Evolutionary conservation across 2,888 invertebrate genomes (phyloP), one percentile per base, ranked within the genome.

Genomic region (Drosophila diplacantha): DNA sequence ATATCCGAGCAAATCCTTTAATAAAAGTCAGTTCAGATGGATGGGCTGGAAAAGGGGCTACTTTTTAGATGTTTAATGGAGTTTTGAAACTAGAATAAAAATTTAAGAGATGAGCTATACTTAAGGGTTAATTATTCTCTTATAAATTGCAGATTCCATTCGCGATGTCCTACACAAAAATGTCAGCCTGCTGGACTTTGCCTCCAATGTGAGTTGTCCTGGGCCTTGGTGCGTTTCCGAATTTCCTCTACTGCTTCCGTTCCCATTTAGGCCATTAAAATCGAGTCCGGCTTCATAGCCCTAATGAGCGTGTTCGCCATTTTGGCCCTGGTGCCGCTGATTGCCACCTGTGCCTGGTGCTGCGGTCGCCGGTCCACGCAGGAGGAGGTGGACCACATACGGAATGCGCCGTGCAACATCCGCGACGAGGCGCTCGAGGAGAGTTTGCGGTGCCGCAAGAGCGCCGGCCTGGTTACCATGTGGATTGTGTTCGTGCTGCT

Each of bases 261-360:
- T 8, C 24, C 22, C 37, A 18, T 12, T 22, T 22, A 94, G 94
- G 91, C 93, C 49, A 90, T 93, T 79, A 92, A 92, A 88, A 90
- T 93, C 83, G 93, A 94, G 85, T 92, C 92, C 14, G 92, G 92
- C 38, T 93, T 93, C 85, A 89, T 94, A 63, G 90, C 90, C 16
- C 89, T 92, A 75, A 90, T 93, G 83, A 90, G 91, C 67, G 86
- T 92, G 44, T 92, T 92, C 73, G 89, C 91, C 50, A 89, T 92
- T 79, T 89, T 93, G 71, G 91, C 93, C 31, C 89, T 93, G 73
- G 90, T 93, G 61, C 91, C 93, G 76, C 91, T 94, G 49, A 89
- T 91, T 53, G 91, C 90, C 55, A 90, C 93, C 57, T 87, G 93
- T 72, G 90, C 91, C 61, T 89, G 88, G 88, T 87, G 87, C 68